Percentiles rank a stretch among this genome's conserved stretches.
Conservation (phyloP, 2,888 invertebrate species). For the Syrphus vitripennis region DNA sequence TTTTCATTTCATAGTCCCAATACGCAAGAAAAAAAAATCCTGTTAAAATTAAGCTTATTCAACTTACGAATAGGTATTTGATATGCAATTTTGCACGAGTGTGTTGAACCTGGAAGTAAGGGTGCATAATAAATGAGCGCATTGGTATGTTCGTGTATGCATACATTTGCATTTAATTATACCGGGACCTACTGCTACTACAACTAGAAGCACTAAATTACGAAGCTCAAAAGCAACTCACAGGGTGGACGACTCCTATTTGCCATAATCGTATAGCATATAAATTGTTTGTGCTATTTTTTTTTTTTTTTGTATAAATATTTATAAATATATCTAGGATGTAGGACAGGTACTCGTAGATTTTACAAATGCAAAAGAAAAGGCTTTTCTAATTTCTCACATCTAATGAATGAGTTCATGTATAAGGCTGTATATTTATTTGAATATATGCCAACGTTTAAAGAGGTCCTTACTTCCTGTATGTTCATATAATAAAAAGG, state of each 20-base stretch:
- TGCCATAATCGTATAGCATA: conserved; percentile 34
- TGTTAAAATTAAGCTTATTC: background rate
- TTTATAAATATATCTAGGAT: background rate
- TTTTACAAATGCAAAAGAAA: conserved; percentile 4
- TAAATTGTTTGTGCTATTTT: background rate
- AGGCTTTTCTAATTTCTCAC: conserved; percentile 22
- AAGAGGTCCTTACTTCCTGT: background rate
- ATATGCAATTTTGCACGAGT: conserved; percentile 30
- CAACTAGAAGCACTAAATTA: conserved; percentile 28
- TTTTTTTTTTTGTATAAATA: background rate
- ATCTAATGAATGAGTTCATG: background rate
- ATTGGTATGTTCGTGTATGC: conserved; percentile 30
- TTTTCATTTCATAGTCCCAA: too few relatives aligned
- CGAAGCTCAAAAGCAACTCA: conserved; percentile 27
- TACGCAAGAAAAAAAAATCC: conserved; percentile 14
- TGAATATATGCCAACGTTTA: background rate
- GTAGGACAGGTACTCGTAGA: too few relatives aligned
- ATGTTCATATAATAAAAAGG: background rate
- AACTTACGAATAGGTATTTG: conserved; percentile 2
- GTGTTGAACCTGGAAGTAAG: conserved; percentile 44
- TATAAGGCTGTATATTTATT: background rate
- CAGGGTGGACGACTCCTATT: background rate
- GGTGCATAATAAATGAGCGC: conserved; percentile 49
- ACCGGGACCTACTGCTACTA: background rate
- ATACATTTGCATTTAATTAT: conserved; percentile 67